Conservation (phyloP, 2,888 invertebrate species). For the Bruchidius siliquastri region DNA sequence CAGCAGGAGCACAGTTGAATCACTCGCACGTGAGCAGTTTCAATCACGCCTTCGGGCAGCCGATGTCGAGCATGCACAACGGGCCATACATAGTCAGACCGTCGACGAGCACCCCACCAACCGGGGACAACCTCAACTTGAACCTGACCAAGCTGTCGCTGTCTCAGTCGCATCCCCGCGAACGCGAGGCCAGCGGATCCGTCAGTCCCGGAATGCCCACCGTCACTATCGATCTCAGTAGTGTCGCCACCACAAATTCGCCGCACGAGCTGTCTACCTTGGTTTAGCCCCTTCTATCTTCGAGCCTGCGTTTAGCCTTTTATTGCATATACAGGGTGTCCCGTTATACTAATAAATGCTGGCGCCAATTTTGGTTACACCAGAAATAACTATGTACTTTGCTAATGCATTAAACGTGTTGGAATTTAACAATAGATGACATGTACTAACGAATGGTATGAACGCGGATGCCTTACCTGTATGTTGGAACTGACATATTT, state of each 20-base stretch:
- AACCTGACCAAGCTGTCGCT: conserved; percentile 29
- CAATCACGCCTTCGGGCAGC: conserved; percentile 42
- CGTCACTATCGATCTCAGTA: conserved; percentile 55
- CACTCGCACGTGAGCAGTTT: conserved; percentile 42
- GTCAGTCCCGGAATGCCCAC: conserved; percentile 60
- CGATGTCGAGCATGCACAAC: conserved; percentile 39
- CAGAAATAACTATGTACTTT: too few relatives aligned
- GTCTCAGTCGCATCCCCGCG: conserved; percentile 35
- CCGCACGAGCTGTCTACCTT: conserved; percentile 68
- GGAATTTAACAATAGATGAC: too few relatives aligned
- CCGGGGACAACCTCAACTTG: conserved; percentile 36
- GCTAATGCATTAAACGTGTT: too few relatives aligned
- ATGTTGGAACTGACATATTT: too few relatives aligned
- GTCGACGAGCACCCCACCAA: conserved; percentile 56
- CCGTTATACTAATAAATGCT: too few relatives aligned
- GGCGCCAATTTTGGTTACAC: too few relatives aligned
- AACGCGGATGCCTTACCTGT: too few relatives aligned
- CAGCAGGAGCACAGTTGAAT: conserved; percentile 32
- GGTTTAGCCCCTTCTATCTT: conserved; percentile 53
- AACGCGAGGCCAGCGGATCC: conserved; percentile 57
- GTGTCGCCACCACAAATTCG: conserved; percentile 59
- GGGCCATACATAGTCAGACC: conserved; percentile 60
- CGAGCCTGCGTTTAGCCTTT: too few relatives aligned
- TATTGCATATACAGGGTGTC: too few relatives aligned
- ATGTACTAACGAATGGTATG: too few relatives aligned